These are phyloP conservation scores for Drosophila barbarae DNA, from an alignment of 2,888 invertebrate species.

Conservation along the genomic window DNA sequence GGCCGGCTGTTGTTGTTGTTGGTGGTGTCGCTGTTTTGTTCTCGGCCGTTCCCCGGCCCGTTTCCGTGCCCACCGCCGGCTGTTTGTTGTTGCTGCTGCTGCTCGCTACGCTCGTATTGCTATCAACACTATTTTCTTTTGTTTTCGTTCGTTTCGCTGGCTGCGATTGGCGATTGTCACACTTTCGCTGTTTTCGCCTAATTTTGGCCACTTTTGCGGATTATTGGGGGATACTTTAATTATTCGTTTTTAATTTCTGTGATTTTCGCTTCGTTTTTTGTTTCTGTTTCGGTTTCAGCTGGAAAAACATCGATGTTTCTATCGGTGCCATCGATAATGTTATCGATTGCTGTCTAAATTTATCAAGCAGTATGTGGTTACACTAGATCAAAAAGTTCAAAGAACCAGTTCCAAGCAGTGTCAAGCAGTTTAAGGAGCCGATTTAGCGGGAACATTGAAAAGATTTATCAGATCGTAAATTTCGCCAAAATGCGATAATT, in stretches of 20 bases:
- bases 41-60: slow-evolving; percentile 66
- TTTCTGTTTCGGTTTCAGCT: slow-evolving; percentile 42
- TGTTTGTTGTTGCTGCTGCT: slow-evolving; percentile 47
- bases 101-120: slow-evolving; percentile 62
- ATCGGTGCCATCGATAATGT: neutral
- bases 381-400: too few species aligned
- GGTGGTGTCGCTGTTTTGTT: slow-evolving; percentile 33
- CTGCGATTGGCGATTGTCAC: slow-evolving; percentile 62
- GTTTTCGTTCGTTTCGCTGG: slow-evolving; percentile 65
- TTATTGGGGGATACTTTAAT: slow-evolving; percentile 31
- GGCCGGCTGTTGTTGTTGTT: slow-evolving; percentile 57
- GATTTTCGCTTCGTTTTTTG: slow-evolving; percentile 38
- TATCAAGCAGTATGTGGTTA: too few species aligned
- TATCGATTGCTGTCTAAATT: too few species aligned
- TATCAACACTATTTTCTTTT: slow-evolving; percentile 68
- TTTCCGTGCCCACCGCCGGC: slow-evolving; percentile 35
- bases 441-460: too few species aligned
- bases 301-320: neutral
- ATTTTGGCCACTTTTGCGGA: slow-evolving; percentile 71
- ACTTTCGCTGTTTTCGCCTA: slow-evolving; percentile 74
- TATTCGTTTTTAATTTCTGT: slow-evolving; percentile 33
- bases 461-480: too few species aligned
- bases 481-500: too few species aligned
- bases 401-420: too few species aligned
- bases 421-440: too few species aligned